A percentile compares a stretch with the other conserved stretches of the same genome.
Evolutionary conservation across 2,888 invertebrate species (phyloP).

Genomic region (Plagiodera versicolora): DNA sequence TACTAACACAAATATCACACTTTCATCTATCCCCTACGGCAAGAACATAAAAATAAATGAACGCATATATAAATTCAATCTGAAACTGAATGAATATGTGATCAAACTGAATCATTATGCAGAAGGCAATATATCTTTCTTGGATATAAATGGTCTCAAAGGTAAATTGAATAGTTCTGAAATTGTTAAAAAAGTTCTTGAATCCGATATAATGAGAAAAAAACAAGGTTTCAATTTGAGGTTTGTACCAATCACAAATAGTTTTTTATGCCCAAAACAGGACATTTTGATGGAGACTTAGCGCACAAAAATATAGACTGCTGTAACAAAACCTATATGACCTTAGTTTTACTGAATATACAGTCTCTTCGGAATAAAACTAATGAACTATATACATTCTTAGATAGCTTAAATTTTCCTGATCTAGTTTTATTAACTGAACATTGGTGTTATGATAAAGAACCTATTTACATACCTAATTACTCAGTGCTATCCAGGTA

Average conservation of each 20-base stretch:
- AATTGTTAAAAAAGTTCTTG: background rate
- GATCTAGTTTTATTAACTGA: conserved; percentile 1
- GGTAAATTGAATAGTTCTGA: background rate
- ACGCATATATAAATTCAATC: background rate
- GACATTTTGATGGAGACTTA: no score
- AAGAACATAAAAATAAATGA: background rate
- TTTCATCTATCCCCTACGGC: background rate
- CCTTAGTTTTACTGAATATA: no score
- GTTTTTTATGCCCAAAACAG: background rate
- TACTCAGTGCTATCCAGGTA: background rate
- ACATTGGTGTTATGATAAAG: conserved; percentile 2
- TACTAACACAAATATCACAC: conserved; percentile 2
- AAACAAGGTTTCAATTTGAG: background rate
- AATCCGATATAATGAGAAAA: background rate
- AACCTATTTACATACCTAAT: background rate
- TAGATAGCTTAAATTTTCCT: conserved; percentile 4
- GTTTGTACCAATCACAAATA: background rate
- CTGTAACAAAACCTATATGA: no score
- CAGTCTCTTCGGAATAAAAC: no score
- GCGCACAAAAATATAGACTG: no score
- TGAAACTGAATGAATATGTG: background rate
- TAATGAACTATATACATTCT: background rate
- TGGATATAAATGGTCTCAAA: background rate
- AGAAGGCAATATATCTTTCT: conserved; percentile 3
- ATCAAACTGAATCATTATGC: background rate